Conservation (phyloP, 2,113 vertebrate genomes). For the Ranitomeya variabilis region DNA sequence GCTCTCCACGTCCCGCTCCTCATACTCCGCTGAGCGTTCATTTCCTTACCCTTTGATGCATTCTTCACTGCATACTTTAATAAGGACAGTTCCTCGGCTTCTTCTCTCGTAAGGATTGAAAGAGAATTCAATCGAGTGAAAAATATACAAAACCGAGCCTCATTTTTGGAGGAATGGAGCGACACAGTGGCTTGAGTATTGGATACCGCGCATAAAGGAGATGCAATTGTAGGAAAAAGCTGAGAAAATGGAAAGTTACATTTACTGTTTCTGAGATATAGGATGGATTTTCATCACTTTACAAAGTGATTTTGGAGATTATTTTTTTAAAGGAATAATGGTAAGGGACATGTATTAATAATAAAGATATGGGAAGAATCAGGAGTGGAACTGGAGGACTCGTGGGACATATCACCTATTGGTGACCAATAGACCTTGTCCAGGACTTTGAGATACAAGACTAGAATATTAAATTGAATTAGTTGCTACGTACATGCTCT, state of each 20-base stretch:
- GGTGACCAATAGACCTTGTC: too few species aligned
- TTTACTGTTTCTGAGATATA: neutral
- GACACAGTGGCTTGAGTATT: neutral
- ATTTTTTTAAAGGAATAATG: neutral
- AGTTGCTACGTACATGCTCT: too few species aligned
- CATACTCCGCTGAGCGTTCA: neutral
- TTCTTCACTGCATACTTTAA: neutral
- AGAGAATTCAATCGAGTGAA: neutral
- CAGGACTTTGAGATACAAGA: too few species aligned
- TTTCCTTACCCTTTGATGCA: neutral
- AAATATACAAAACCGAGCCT: neutral
- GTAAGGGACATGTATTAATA: neutral
- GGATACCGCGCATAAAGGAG: neutral
- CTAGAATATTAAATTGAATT: too few species aligned
- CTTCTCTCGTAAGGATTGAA: neutral
- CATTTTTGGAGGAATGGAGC: neutral
- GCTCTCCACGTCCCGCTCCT: neutral
- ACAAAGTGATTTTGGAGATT: neutral
- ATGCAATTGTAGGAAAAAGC: neutral
- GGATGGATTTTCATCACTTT: neutral
- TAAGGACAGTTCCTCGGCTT: neutral
- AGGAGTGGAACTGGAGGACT: too few species aligned
- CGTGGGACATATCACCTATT: too few species aligned
- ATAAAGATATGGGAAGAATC: neutral
- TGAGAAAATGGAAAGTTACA: neutral